Conservation (phyloP, 1,140 invertebrate species). For the Calliopsis andreniformis region DNA sequence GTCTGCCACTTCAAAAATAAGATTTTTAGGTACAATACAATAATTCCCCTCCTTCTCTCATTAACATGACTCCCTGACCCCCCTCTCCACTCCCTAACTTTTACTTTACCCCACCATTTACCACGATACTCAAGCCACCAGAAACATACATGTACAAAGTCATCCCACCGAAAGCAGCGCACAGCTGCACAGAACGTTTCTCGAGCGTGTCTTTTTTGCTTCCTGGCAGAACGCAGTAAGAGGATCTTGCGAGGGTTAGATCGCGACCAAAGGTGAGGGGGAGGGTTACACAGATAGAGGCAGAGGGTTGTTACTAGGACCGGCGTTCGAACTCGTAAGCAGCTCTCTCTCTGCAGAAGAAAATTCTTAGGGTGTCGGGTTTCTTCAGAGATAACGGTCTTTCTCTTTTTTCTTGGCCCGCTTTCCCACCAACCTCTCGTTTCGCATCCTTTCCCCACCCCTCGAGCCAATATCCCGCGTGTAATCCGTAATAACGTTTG, state of each 20-base stretch:
- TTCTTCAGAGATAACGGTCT: slow-evolving; percentile 45
- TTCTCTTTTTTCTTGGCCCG: slow-evolving; percentile 11
- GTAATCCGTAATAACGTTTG: slow-evolving; percentile 48
- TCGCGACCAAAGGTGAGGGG: background rate
- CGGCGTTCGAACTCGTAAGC: slow-evolving; percentile 42
- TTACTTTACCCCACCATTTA: too few relatives aligned
- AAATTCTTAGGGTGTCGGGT: slow-evolving; percentile 29
- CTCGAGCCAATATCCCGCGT: slow-evolving; percentile 1
- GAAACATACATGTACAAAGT: too few relatives aligned
- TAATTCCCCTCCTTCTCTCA: too few relatives aligned
- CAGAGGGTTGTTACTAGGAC: slow-evolving; percentile 43
- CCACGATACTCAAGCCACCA: too few relatives aligned
- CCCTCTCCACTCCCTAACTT: too few relatives aligned
- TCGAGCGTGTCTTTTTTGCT: background rate
- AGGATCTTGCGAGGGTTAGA: background rate
- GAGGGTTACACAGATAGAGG: slow-evolving; percentile 5
- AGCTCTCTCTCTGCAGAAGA: background rate
- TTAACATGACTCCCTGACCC: too few relatives aligned
- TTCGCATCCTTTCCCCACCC: too few relatives aligned
- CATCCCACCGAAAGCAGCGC: too few relatives aligned
- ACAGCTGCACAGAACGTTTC: too few relatives aligned
- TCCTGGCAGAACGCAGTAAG: background rate
- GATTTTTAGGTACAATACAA: too few relatives aligned
- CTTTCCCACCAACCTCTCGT: background rate
- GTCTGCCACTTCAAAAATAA: too few relatives aligned